These are phyloP conservation scores for Berghia stephanieae DNA, from an alignment of 1,140 invertebrate species.

Conservation along the genomic window DNA sequence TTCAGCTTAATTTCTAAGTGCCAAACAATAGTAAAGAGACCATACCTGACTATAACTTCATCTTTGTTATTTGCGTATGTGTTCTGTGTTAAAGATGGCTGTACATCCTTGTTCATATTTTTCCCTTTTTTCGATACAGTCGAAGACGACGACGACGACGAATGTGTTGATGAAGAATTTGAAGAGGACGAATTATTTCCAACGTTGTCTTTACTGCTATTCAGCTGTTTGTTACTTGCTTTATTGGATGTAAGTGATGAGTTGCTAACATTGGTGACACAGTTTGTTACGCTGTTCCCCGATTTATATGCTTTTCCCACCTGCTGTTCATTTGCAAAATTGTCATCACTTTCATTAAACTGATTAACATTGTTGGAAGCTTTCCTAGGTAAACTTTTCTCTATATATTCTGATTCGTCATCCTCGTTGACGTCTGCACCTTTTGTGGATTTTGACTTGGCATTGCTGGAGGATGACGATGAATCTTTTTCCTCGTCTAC, in stretches of 20 bases:
- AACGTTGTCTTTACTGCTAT: constrained; percentile 60
- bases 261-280: no score
- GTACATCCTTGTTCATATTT: constrained; percentile 58
- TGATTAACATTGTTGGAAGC: constrained; percentile 61
- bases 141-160: constrained; percentile 14
- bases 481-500: constrained; percentile 51
- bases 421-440: constrained; percentile 54
- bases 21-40: not conserved
- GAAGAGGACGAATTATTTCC: constrained; percentile 13
- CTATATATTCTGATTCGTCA: constrained; percentile 62
- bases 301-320: constrained; percentile 55
- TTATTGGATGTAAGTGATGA: constrained; percentile 35
- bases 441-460: constrained; percentile 35
- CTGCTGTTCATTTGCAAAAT: constrained; percentile 58
- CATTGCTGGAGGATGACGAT: constrained; percentile 11
- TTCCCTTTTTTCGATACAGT: constrained; percentile 53
- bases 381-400: constrained; percentile 58
- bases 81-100: constrained; percentile 46
- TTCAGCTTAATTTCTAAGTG: not conserved
- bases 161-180: constrained; percentile 14
- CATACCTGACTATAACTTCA: constrained; percentile 55
- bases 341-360: constrained; percentile 61
- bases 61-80: constrained; percentile 63
- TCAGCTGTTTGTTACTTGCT: constrained; percentile 52
- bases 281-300: constrained; percentile 38